These are phyloP conservation scores for Sula dactylatra DNA, from an alignment of 2,113 vertebrate genomes.

Conservation along the genomic window DNA sequence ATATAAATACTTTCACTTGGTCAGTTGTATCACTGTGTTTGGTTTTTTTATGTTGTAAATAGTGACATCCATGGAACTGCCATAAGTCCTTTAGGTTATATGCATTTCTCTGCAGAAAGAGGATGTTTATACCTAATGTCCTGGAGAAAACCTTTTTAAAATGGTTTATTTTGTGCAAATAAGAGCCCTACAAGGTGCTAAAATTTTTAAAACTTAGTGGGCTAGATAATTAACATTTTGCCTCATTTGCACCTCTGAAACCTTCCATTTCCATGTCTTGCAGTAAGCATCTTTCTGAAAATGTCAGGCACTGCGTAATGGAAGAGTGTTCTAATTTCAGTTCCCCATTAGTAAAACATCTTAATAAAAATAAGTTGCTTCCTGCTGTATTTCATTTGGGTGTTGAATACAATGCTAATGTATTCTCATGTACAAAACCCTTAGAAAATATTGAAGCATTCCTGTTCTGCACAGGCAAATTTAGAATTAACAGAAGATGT, in stretches of 20 bases:
- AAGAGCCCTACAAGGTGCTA: slow-evolving; percentile 4
- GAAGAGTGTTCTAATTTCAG: slow-evolving; percentile 19
- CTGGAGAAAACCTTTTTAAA: not conserved
- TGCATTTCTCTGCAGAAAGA: not conserved
- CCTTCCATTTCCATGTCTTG: slow-evolving; percentile 7
- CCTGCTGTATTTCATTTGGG: not conserved
- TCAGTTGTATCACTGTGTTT: not conserved
- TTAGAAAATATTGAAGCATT: not conserved
- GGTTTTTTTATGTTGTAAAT: not conserved
- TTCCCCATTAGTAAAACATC: slow-evolving; percentile 11
- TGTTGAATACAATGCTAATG: not conserved
- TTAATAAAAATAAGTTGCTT: not conserved
- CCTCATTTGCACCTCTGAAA: slow-evolving; percentile 18
- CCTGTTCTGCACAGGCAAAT: not conserved
- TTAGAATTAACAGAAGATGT: not conserved
- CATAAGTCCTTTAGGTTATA: not conserved
- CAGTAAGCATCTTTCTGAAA: slow-evolving; percentile 19
- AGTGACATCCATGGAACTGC: not conserved
- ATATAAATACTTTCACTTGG: not conserved
- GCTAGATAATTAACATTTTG: slow-evolving; percentile 43
- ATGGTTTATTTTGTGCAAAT: slow-evolving; percentile 28
- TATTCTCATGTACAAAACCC: not conserved
- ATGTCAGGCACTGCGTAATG: slow-evolving; percentile 28
- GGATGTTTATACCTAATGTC: not conserved
- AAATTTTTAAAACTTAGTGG: slow-evolving; percentile 7